Conservation (phyloP, 2,888 invertebrate species). For the Nephrotoma guestfalica region DNA sequence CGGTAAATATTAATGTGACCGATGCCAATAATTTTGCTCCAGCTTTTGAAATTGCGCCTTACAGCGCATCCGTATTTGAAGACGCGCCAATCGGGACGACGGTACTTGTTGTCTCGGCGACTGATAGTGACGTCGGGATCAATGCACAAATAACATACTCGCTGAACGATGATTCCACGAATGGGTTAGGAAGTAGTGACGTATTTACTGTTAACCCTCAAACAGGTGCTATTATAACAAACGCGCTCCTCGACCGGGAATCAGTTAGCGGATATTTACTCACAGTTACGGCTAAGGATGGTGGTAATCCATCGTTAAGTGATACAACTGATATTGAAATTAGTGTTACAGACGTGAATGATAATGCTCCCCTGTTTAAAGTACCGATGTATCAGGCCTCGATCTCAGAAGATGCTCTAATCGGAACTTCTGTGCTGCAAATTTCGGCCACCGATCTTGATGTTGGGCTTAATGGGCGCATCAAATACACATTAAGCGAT, state of each 20-base stretch:
- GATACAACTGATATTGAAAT: constrained; percentile 95
- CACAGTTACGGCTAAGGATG: constrained; percentile 85
- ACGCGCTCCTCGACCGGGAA: constrained; percentile 74
- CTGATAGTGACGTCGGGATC: constrained; percentile 87
- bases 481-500: constrained; percentile 61
- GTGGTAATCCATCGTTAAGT: constrained; percentile 76
- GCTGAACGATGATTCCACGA: constrained; percentile 49
- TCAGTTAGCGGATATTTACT: constrained; percentile 64
- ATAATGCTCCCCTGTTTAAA: constrained; percentile 80
- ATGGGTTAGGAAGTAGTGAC: constrained; percentile 41
- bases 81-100: constrained; percentile 85
- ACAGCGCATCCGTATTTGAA: constrained; percentile 81
- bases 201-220: constrained; percentile 81
- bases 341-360: constrained; percentile 89
- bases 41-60: constrained; percentile 85
- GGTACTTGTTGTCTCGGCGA: constrained; percentile 80
- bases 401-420: constrained; percentile 75
- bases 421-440: constrained; percentile 62
- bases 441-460: constrained; percentile 74
- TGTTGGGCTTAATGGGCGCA: constrained; percentile 72
- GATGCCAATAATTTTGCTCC: constrained; percentile 93
- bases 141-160: constrained; percentile 82
- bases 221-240: constrained; percentile 86
- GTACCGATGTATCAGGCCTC: constrained; percentile 67
- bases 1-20: constrained; percentile 82